Evolutionary conservation across 2,888 invertebrate genomes (phyloP).

Genomic region (Mythimna ferrago): DNA sequence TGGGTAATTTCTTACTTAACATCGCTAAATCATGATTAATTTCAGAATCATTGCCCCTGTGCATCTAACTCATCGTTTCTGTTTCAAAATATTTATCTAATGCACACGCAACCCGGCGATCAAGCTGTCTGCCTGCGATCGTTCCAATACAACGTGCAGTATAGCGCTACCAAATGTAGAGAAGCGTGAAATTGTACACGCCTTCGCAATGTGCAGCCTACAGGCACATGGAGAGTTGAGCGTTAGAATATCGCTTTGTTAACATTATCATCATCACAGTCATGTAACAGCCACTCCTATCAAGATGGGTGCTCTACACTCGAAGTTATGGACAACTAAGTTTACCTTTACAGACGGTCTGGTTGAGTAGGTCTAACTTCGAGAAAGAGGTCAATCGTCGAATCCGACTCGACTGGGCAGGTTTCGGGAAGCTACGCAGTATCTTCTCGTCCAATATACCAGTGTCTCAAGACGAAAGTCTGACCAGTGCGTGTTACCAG

Average conservation of each 20-base stretch:
- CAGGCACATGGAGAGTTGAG: slow-evolving; percentile 7
- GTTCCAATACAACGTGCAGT: slow-evolving; percentile 67
- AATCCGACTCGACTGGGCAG: too few species aligned
- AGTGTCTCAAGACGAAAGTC: too few species aligned
- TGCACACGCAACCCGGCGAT: slow-evolving; percentile 62
- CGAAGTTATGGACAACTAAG: too few species aligned
- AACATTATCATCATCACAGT: too few species aligned
- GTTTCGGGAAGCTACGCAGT: too few species aligned
- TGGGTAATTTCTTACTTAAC: slow-evolving; percentile 15
- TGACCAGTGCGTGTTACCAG: too few species aligned
- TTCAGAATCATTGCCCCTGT: slow-evolving; percentile 42
- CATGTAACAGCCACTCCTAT: too few species aligned
- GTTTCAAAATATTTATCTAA: slow-evolving; percentile 61
- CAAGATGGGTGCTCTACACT: too few species aligned
- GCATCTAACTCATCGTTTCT: slow-evolving; percentile 38
- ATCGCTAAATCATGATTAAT: slow-evolving; percentile 22
- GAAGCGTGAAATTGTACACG: slow-evolving; percentile 74
- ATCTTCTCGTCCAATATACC: too few species aligned
- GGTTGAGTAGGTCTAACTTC: too few species aligned
- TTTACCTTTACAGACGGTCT: too few species aligned
- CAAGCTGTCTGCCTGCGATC: slow-evolving; percentile 67
- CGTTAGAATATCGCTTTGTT: slow-evolving; percentile 12
- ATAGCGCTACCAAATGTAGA: slow-evolving; percentile 63
- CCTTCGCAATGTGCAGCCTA: slow-evolving; percentile 64
- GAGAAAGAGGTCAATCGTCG: too few species aligned